Evolutionary conservation across 1,140 invertebrate species (phyloP).

Genomic region (Eupristina koningsbergeri): DNA sequence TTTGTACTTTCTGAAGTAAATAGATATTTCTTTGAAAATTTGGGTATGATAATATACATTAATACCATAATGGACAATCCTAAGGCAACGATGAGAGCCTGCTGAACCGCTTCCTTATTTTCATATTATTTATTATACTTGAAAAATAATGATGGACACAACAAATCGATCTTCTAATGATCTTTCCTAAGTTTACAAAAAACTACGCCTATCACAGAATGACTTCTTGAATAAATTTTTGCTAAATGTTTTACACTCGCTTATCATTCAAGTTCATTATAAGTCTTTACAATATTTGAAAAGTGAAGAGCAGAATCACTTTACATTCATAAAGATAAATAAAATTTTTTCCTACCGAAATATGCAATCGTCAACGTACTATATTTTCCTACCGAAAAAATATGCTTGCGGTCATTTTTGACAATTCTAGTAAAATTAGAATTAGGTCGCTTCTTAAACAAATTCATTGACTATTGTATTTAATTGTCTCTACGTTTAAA

Average conservation of each 20-base stretch:
- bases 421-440: background rate
- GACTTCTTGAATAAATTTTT: slow-evolving; percentile 29
- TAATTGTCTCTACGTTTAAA: no score
- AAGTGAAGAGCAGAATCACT: slow-evolving; percentile 31
- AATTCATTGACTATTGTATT: no score
- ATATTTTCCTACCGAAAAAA: background rate
- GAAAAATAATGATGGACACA: slow-evolving; percentile 30
- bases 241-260: slow-evolving; percentile 9
- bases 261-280: slow-evolving; percentile 24
- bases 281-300: slow-evolving; percentile 36
- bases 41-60: background rate
- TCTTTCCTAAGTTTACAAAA: slow-evolving; percentile 35
- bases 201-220: slow-evolving; percentile 51
- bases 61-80: slow-evolving; percentile 29
- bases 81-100: slow-evolving; percentile 49
- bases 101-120: slow-evolving; percentile 31
- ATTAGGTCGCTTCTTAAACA: no score
- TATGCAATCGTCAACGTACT: background rate
- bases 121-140: slow-evolving; percentile 11
- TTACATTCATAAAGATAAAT: slow-evolving; percentile 6
- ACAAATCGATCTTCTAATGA: slow-evolving; percentile 14
- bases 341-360: background rate
- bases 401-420: background rate
- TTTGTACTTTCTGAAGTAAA: background rate
- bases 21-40: background rate